These are phyloP conservation scores for Drosophila kanapiae DNA, from an alignment of 1,140 invertebrate genomes.

Conservation along the genomic window DNA sequence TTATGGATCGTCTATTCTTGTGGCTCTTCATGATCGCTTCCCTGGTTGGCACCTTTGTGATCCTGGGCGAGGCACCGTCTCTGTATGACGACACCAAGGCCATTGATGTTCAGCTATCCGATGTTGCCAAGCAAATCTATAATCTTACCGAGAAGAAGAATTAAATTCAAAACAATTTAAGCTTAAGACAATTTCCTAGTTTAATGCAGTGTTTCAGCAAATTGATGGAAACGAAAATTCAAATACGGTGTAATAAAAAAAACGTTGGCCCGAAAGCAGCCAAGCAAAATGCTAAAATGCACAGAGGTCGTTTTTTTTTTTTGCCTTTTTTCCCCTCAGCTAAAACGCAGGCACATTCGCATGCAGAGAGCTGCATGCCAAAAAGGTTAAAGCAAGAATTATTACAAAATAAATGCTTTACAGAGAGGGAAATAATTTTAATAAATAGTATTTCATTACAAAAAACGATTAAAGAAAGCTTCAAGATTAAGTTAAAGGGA, in stretches of 20 bases:
- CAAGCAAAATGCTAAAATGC: constrained; percentile 69
- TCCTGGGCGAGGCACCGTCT: constrained; percentile 95
- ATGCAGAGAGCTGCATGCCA: constrained; percentile 28
- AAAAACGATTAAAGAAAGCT: not conserved
- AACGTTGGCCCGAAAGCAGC: constrained; percentile 54
- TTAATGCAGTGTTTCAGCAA: constrained; percentile 64
- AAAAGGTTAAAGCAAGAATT: constrained; percentile 41
- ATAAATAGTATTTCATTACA: not conserved
- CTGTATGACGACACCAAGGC: constrained; percentile 93
- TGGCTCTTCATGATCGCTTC: constrained; percentile 98
- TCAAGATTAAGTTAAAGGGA: too few species aligned
- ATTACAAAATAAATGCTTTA: constrained; percentile 38
- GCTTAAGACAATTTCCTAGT: constrained; percentile 53
- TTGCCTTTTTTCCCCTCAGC: not conserved
- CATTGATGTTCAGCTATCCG: constrained; percentile 94
- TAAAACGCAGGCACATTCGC: constrained; percentile 7
- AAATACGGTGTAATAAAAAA: constrained; percentile 48
- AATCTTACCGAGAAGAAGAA: constrained; percentile 85
- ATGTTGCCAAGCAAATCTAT: constrained; percentile 90
- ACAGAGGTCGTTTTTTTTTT: constrained; percentile 24
- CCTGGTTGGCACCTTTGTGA: constrained; percentile 94
- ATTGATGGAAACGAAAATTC: constrained; percentile 42
- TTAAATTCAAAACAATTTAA: constrained; percentile 70
- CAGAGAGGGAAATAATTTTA: not conserved
- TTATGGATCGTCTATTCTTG: constrained; percentile 97